phyloP scores from a whole-genome alignment of 2,797 vertebrate species.

The Dendrocincla tyrannina region DNA sequence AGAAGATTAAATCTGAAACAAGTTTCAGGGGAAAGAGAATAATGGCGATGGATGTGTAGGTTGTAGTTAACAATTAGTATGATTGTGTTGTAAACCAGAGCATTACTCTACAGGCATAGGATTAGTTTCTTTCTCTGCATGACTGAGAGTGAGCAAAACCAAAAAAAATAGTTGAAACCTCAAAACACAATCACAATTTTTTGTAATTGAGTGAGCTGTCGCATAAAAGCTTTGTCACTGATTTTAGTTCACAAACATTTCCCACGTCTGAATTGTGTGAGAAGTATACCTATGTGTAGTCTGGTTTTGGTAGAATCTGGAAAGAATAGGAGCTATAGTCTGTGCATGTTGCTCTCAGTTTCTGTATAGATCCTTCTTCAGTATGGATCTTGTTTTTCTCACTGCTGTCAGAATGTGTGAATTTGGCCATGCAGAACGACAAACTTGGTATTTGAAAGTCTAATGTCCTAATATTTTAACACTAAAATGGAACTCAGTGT shows the following conservation, averaged over 20 bases:
- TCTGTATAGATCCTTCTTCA: background rate
- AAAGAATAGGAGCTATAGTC: background rate
- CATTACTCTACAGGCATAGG: background rate
- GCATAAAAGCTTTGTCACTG: background rate
- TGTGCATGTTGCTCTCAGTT: background rate
- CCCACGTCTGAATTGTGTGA: background rate
- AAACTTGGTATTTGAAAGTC: background rate
- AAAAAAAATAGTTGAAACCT: background rate
- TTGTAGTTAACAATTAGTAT: background rate
- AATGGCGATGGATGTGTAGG: background rate
- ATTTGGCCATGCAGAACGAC: background rate
- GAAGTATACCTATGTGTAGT: background rate
- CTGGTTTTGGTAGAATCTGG: background rate
- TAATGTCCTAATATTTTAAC: background rate
- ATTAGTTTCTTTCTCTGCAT: background rate
- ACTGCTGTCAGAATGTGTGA: accelerated
- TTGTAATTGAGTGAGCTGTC: background rate
- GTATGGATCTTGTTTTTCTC: background rate
- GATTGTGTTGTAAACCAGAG: background rate
- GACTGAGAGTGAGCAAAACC: background rate
- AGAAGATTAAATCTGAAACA: background rate
- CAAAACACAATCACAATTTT: background rate
- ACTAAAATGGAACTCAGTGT: background rate
- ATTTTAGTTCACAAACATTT: background rate
- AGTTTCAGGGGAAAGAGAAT: background rate